Conservation (phyloP, 2,797 vertebrate species). For the Octomys mimax region DNA sequence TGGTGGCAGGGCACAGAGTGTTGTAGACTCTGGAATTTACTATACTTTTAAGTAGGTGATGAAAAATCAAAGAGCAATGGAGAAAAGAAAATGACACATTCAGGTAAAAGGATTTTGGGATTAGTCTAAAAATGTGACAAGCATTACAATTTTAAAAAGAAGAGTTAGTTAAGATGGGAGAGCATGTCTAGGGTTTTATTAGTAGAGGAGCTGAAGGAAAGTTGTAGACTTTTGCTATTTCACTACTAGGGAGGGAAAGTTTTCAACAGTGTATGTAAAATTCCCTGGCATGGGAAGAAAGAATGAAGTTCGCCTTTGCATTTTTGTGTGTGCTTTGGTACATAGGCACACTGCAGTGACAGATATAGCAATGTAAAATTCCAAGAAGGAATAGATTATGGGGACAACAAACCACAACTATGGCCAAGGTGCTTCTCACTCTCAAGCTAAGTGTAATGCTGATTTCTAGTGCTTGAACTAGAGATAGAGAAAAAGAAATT, state of each 20-base stretch:
- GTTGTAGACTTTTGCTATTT: too few relatives aligned
- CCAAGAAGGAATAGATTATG: accelerated
- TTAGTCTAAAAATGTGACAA: not conserved
- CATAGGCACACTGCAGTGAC: not conserved
- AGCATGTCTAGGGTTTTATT: not conserved
- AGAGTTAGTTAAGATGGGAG: not conserved
- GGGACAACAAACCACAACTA: not conserved
- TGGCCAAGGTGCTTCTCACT: not conserved
- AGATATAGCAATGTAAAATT: not conserved
- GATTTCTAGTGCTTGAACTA: not conserved
- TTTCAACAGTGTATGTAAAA: not conserved
- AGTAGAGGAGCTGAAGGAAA: not conserved
- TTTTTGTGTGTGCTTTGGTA: not conserved
- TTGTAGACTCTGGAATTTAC: not conserved
- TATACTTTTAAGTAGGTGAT: not conserved
- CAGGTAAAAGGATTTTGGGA: not conserved
- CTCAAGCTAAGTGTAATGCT: not conserved
- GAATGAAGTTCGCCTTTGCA: not conserved
- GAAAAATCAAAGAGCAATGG: not conserved
- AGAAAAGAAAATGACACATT: not conserved
- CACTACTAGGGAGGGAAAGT: not conserved
- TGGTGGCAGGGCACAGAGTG: not conserved
- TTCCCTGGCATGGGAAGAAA: not conserved
- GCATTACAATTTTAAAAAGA: not conserved
- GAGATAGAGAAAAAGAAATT: not conserved